These are phyloP conservation scores for Ceyx cyanopectus DNA, from an alignment of 2,113 vertebrate species.

Conservation along the genomic window DNA sequence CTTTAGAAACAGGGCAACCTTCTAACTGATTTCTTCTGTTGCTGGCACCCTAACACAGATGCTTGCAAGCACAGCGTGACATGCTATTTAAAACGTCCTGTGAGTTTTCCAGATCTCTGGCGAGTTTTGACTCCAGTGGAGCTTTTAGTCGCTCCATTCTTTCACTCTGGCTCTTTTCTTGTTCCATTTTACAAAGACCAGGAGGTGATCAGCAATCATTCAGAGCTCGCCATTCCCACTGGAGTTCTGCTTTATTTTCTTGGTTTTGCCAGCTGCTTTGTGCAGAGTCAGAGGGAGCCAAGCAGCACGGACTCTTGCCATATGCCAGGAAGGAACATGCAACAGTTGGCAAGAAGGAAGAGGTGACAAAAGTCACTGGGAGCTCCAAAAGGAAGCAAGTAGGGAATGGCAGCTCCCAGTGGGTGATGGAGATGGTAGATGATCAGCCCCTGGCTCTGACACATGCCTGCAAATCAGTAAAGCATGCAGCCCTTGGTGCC, in stretches of 20 bases:
- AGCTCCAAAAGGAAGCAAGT: background rate
- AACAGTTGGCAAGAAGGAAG: background rate
- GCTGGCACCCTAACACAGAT: background rate
- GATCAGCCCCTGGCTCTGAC: background rate
- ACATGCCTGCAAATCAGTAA: background rate
- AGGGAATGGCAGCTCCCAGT: background rate
- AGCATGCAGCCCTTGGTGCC: background rate
- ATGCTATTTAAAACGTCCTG: conserved; percentile 39
- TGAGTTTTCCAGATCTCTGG: conserved; percentile 10
- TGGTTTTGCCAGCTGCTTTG: background rate
- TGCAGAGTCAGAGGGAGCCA: background rate
- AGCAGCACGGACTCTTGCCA: background rate
- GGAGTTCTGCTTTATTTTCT: background rate
- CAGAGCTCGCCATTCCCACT: background rate
- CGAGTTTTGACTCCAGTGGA: conserved; percentile 26
- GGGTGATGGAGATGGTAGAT: background rate
- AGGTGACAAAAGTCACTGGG: background rate
- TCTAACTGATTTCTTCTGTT: background rate
- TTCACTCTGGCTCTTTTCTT: background rate
- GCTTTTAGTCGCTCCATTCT: conserved; percentile 20
- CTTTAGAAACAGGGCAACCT: conserved; percentile 1
- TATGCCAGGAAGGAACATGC: background rate
- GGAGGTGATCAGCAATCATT: conserved; percentile 14
- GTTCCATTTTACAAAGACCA: conserved; percentile 12
- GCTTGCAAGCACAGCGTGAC: background rate